Evolutionary conservation across 2,888 invertebrate species (phyloP), one percentile per base, ranked within the genome.

Genomic region (Theristus sp.): DNA sequence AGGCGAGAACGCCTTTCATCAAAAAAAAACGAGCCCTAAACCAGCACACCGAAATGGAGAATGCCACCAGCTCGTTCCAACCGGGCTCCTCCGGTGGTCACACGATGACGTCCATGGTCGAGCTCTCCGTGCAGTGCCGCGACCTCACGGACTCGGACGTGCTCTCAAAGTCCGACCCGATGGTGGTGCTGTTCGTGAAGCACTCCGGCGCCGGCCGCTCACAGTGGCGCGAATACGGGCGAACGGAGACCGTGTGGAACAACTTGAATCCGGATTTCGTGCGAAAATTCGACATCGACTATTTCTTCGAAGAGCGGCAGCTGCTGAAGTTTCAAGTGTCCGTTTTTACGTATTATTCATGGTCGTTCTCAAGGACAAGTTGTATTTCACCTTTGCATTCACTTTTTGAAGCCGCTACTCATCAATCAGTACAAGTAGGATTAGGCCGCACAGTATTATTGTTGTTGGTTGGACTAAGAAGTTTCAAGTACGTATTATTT

Each of bases 261-360:
- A 64, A 64, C 56, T 58, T 70, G 60, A 67, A 67, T 58, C 71
- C 71, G 1, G 67, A 69, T 57, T 71, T 68, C 63, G 64, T 63
- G 55, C 65, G 63, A 31, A 65, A 66, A 10, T 66, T 71, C 29
- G 30, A 59, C 3, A 26, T 71, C 30, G 66, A 69, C 55, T 71
- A 71, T 60, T 68, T 65, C 56, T 71, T 71, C 61, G 71, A 71
- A 58, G 68, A 68, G 49, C 64, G 65, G n/a, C 71, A 71, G 58
- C 60, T 60, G 24, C 57, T 72, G 24, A 56, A 64, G 10, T 72
- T 71, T 60, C 68, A 69, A 63, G 58, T 71, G 69, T 71, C 56
- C 57, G 63, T 58, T 57, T n/a, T n/a, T n/a, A n/a, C n/a, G n/a
- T 56, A 28, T 38, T 20, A 13, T 62, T 56, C 22, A n/a, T n/a